Evolutionary conservation across 2,888 invertebrate genomes (phyloP).

Genomic region (Diarsia rubi): DNA sequence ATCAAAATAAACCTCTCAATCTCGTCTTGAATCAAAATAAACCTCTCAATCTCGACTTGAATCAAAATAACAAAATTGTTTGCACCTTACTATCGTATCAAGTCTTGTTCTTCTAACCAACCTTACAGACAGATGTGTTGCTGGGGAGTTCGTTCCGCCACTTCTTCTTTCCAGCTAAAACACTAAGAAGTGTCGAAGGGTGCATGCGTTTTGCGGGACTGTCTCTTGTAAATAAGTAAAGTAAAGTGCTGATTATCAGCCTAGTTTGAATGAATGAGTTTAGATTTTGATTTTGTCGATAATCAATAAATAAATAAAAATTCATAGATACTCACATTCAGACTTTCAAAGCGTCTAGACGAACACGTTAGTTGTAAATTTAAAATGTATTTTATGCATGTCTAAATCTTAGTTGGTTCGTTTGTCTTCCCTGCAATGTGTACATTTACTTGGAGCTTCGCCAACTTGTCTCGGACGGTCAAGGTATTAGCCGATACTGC

Average conservation of each 20-base stretch:
- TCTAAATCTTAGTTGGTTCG: conserved; percentile 69
- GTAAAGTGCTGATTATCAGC: too few relatives aligned
- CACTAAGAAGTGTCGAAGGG: too few relatives aligned
- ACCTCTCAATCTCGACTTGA: conserved; percentile 38
- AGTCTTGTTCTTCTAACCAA: too few relatives aligned
- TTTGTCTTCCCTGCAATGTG: conserved; percentile 66
- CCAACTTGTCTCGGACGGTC: conserved; percentile 65
- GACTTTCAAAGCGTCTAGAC: conserved; percentile 63
- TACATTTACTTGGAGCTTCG: conserved; percentile 66
- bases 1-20: conserved; percentile 41
- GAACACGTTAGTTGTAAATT: conserved; percentile 61
- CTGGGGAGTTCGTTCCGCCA: too few relatives aligned
- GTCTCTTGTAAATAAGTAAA: too few relatives aligned
- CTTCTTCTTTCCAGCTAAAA: too few relatives aligned
- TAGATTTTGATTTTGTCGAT: too few relatives aligned
- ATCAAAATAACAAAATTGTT: conserved; percentile 48
- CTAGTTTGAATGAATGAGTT: too few relatives aligned
- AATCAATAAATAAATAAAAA: conserved; percentile 27
- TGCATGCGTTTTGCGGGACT: too few relatives aligned
- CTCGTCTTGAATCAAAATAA: conserved; percentile 44
- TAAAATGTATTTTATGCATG: conserved; percentile 73
- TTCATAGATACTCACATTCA: conserved; percentile 45
- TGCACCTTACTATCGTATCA: too few relatives aligned
- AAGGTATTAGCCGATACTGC: conserved; percentile 63
- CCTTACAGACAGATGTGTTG: too few relatives aligned